A percentile compares a stretch with the other conserved stretches of the same genome.
These are phyloP conservation scores for Pampus argenteus DNA, from an alignment of 2,797 vertebrate species.

Conservation along the genomic window DNA sequence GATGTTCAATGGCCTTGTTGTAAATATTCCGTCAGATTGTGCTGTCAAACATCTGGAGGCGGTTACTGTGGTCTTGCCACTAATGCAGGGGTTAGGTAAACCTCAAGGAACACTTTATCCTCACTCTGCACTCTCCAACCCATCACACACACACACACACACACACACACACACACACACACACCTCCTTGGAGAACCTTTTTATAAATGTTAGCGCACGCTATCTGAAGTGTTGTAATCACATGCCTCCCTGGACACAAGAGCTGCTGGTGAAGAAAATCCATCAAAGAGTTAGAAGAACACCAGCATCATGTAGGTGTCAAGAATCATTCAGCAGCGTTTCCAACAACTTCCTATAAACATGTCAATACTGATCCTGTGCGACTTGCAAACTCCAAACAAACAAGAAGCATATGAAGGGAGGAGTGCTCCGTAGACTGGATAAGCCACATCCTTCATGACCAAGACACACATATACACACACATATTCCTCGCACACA, in stretches of 20 bases:
- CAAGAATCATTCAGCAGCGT: not conserved
- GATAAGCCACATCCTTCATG: constrained; percentile 1
- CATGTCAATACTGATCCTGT: constrained; percentile 5
- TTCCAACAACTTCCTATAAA: not conserved
- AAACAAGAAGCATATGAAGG: constrained; percentile 65
- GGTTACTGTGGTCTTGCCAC: constrained; percentile 66
- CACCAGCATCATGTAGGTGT: constrained; percentile 3
- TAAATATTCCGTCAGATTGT: constrained; percentile 60
- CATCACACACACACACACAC: constrained; percentile 46
- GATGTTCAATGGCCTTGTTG: constrained; percentile 49
- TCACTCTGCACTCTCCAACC: constrained; percentile 28
- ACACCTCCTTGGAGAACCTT: constrained; percentile 31
- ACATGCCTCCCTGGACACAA: constrained; percentile 2
- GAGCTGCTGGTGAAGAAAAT: constrained; percentile 12
- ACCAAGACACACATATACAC: constrained; percentile 13
- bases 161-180: constrained; percentile 33
- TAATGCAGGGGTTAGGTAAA: constrained; percentile 64
- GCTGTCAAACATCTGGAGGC: constrained; percentile 78
- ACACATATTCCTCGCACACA: constrained; percentile 33
- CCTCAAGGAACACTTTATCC: constrained; percentile 53
- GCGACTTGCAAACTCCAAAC: constrained; percentile 36
- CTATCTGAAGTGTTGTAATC: not conserved
- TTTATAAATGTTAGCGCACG: constrained; percentile 11
- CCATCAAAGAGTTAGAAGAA: not conserved
- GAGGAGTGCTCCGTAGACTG: constrained; percentile 54